phyloP scores from a whole-genome alignment of 2,113 vertebrate genomes.

The Seriola rivoliana region DNA sequence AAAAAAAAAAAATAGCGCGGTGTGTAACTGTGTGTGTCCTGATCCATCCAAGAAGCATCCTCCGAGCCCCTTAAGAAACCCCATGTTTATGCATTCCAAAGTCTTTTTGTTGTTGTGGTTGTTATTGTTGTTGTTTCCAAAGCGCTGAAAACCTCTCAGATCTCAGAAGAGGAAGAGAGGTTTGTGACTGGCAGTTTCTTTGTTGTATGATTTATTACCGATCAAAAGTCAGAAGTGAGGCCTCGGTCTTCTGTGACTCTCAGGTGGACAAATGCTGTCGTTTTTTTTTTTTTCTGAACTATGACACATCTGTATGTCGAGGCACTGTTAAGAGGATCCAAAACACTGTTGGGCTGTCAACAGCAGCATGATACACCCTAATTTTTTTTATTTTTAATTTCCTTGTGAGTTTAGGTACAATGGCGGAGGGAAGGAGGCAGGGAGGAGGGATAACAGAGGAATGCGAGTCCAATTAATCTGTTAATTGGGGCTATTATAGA shows the following conservation, averaged over 20 bases:
- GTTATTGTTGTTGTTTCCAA: constrained; percentile 77
- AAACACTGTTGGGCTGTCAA: constrained; percentile 29
- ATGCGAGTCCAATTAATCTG: constrained; percentile 75
- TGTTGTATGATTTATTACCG: constrained; percentile 77
- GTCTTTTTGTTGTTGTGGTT: constrained; percentile 77
- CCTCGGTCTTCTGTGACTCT: constrained; percentile 44
- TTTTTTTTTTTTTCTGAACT: constrained; percentile 25
- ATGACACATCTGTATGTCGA: constrained; percentile 18
- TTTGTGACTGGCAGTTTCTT: constrained; percentile 66
- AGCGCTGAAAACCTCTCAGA: constrained; percentile 67
- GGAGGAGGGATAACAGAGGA: constrained; percentile 50
- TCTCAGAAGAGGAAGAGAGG: constrained; percentile 56
- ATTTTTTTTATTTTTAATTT: constrained; percentile 19
- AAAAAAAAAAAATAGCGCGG: constrained; percentile 38
- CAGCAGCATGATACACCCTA: constrained; percentile 16
- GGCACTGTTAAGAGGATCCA: constrained; percentile 14
- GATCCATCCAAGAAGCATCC: constrained; percentile 62
- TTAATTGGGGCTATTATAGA: constrained; percentile 77
- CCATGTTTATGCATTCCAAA: constrained; percentile 70
- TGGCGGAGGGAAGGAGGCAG: constrained; percentile 27
- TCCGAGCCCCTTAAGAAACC: constrained; percentile 65
- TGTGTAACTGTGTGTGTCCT: constrained; percentile 63
- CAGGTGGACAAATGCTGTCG: constrained; percentile 60
- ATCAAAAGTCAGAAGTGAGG: constrained; percentile 66
- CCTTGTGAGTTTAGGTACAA: constrained; percentile 37